Conservation (phyloP, 2,888 invertebrate species). For the Terebella lapidaria region DNA sequence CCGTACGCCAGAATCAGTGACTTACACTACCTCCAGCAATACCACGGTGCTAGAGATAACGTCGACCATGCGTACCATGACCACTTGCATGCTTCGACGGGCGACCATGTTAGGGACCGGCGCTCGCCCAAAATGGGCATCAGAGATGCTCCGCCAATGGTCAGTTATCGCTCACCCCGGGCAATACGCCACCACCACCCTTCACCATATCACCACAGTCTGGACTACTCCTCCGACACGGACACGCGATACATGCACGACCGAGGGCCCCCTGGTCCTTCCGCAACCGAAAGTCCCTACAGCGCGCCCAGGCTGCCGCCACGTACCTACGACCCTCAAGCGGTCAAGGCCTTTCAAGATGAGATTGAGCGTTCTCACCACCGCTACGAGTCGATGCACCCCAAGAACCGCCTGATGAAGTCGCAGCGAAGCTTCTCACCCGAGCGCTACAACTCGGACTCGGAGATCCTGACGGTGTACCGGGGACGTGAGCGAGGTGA, state of each 20-base stretch:
- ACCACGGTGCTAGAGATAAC: slow-evolving; percentile 7
- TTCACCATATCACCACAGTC: slow-evolving; percentile 3
- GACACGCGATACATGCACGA: slow-evolving; percentile 12
- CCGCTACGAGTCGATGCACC: slow-evolving; percentile 6
- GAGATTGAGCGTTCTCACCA: slow-evolving; percentile 22
- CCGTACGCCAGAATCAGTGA: slow-evolving; percentile 5
- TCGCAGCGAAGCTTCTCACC: slow-evolving; percentile 18
- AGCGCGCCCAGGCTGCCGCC: slow-evolving; percentile 1
- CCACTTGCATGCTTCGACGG: neutral
- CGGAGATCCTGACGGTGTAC: slow-evolving; percentile 62
- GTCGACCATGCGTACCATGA: too few relatives aligned
- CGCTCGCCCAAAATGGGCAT: slow-evolving; percentile 11
- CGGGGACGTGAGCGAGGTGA: slow-evolving; percentile 2
- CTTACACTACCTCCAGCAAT: neutral
- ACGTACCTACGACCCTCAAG: slow-evolving; percentile 12
- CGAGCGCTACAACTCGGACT: slow-evolving; percentile 77
- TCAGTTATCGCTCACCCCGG: slow-evolving; percentile 13
- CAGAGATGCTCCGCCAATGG: slow-evolving; percentile 3
- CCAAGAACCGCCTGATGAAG: neutral
- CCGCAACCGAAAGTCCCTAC: neutral
- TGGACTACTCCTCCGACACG: slow-evolving; percentile 26
- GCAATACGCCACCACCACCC: slow-evolving; percentile 3
- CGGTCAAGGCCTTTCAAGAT: slow-evolving; percentile 21
- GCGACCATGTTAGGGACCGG: neutral
- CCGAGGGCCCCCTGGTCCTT: neutral